Base-by-base conservation (phyloP, 2,888 invertebrate genomes). In the Drosophila meridionalis region DNA sequence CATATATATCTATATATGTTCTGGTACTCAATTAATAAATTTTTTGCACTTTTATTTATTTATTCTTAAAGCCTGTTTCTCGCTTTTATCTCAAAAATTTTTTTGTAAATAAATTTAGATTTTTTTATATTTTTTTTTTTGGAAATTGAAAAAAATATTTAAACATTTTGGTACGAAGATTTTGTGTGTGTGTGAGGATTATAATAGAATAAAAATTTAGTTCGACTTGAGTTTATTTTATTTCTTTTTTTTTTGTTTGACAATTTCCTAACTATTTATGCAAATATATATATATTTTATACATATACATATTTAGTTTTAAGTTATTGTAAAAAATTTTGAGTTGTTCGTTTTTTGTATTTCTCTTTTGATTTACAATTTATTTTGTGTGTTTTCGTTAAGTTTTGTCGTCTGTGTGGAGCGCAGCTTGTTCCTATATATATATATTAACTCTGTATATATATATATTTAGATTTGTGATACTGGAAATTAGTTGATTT, bases 21-120 rank as follows among this genome's bases (percentile, higher is more conserved):
- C 71, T 82, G 82, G 78, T 87, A 87, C 80, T 76, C 82, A 68
- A 84, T 76, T 74, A 80, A 78, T 76, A 74, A 86, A 74, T 78
- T 60, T 56, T 73, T 85, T 85, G 87, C 87, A 85, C 84, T 85
- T 84, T 52, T 12, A 52, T n/a, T 48, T 48, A 48, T 52, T 34
- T 50, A 50, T 34, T 52, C 12, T 75, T 61, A 80, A 87, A 80
- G 76, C 76, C 69, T 75, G 78, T 80, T 76, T 47, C 67, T 71
- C 67, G 67, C 69, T 69, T 58, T 73, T 58, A 59, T 73, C 61
- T 73, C 72, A 77, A 79, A 78, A 72, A 72, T 69, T 77, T 78
- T 68, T 73, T 74, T 50, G 9, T 77, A 67, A 42, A 65, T 65
- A 59, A 65, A 48, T 61, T 70, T 77, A 50, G 65, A 69, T 58